phyloP scores from a whole-genome alignment of 1,140 invertebrate species.

The Mamestra configurata region DNA sequence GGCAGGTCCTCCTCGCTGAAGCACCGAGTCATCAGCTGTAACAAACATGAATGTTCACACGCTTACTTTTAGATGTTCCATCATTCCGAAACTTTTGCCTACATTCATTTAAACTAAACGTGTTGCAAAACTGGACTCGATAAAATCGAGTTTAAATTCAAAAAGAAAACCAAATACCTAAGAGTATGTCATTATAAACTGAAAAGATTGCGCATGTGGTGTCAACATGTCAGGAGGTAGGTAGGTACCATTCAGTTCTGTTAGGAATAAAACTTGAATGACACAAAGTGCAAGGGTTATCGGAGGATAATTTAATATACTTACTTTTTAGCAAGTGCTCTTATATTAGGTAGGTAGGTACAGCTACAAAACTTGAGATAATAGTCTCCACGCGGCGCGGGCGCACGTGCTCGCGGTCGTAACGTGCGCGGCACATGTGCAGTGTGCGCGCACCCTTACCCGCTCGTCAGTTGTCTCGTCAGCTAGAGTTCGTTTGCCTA shows the following conservation, averaged over 20 bases:
- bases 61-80: too few species aligned
- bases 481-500: too few species aligned
- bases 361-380: neutral
- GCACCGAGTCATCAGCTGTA: too few species aligned
- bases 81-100: too few species aligned
- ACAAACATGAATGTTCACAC: too few species aligned
- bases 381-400: slow-evolving; percentile 2
- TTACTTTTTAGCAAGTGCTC: neutral
- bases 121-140: too few species aligned
- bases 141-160: too few species aligned
- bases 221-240: neutral
- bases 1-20: too few species aligned
- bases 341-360: neutral
- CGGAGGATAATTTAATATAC: neutral
- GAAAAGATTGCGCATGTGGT: neutral
- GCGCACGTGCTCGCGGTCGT: neutral
- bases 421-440: neutral
- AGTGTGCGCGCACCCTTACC: neutral
- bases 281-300: neutral
- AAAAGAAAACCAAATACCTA: too few species aligned
- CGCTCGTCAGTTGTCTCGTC: neutral
- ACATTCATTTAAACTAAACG: too few species aligned
- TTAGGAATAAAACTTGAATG: neutral
- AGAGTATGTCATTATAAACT: neutral
- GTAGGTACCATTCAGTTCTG: neutral